Percentiles rank a stretch among this genome's conserved stretches.
phyloP scores from a whole-genome alignment of 1,140 invertebrate genomes.

The Catajapyx aquilonaris region DNA sequence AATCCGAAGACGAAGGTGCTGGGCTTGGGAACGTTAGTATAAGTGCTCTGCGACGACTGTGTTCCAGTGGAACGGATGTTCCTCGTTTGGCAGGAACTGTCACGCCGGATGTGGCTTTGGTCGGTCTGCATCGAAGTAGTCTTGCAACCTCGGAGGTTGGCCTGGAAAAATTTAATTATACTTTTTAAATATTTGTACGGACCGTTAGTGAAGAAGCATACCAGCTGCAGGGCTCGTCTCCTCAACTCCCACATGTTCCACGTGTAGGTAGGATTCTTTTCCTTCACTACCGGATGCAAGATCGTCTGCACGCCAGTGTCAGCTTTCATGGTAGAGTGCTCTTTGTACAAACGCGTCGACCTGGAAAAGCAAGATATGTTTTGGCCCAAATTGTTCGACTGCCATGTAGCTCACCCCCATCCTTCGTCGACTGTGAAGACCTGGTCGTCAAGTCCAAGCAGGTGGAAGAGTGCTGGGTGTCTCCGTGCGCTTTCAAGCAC shows the following conservation, averaged over 20 bases:
- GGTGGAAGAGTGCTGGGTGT: too few relatives aligned
- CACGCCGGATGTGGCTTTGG: not conserved
- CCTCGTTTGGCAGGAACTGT: not conserved
- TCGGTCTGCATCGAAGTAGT: not conserved
- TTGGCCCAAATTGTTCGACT: too few relatives aligned
- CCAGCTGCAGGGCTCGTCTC: slow-evolving; percentile 41
- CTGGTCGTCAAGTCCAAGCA: too few relatives aligned
- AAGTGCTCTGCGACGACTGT: not conserved
- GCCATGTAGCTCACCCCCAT: too few relatives aligned
- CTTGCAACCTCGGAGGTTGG: not conserved
- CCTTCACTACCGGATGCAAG: slow-evolving; percentile 34
- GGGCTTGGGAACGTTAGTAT: not conserved
- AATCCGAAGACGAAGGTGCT: not conserved
- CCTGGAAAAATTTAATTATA: too few relatives aligned
- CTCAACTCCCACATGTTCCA: slow-evolving; percentile 60
- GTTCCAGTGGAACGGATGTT: not conserved
- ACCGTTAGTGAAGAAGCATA: too few relatives aligned
- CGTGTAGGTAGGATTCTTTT: slow-evolving; percentile 41
- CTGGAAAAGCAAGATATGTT: too few relatives aligned
- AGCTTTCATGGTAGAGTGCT: slow-evolving; percentile 16
- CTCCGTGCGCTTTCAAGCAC: too few relatives aligned
- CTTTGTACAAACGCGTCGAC: too few relatives aligned
- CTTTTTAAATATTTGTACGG: too few relatives aligned
- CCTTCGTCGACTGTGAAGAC: too few relatives aligned
- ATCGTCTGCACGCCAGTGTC: slow-evolving; percentile 46